A percentile compares a stretch with the other conserved stretches of the same genome.
Conservation (phyloP, 2,888 invertebrate species). For the Ochropleura leucogaster region DNA sequence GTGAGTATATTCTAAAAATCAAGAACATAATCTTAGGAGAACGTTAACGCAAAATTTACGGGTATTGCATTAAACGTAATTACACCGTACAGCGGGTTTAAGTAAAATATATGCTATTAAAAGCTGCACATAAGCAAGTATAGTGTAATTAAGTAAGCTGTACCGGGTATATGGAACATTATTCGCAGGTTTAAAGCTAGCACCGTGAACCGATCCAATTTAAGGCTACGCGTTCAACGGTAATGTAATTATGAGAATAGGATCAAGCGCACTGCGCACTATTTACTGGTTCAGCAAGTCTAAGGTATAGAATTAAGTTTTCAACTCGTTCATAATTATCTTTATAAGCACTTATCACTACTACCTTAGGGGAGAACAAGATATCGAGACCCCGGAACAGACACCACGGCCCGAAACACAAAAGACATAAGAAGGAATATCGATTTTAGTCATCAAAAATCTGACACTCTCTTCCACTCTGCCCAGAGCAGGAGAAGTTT, state of each 20-base stretch:
- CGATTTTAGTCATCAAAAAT: too few relatives aligned
- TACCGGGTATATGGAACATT: constrained; percentile 51
- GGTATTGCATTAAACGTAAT: constrained; percentile 48
- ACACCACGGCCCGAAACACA: too few relatives aligned
- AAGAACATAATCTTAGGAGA: constrained; percentile 42
- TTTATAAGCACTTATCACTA: constrained; percentile 9
- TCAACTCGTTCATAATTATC: not conserved
- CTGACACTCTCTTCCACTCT: too few relatives aligned
- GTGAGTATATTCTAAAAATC: constrained; percentile 26
- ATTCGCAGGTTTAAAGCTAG: constrained; percentile 55
- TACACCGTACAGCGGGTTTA: constrained; percentile 45
- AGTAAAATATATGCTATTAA: constrained; percentile 57
- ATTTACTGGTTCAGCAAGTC: constrained; percentile 36
- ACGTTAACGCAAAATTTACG: constrained; percentile 36
- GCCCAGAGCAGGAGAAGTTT: too few relatives aligned
- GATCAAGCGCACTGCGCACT: constrained; percentile 52
- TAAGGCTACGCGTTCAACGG: constrained; percentile 58
- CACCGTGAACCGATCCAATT: constrained; percentile 59
- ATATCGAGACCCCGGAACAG: too few relatives aligned
- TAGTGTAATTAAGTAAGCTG: constrained; percentile 56
- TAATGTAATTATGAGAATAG: constrained; percentile 60
- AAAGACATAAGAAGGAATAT: too few relatives aligned
- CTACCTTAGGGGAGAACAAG: too few relatives aligned
- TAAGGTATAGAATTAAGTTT: constrained; percentile 27
- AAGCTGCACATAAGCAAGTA: constrained; percentile 52